Percentiles rank a stretch among this genome's conserved stretches.
phyloP scores from a whole-genome alignment of 2,113 vertebrate species.

The Actenoides hombroni region DNA sequence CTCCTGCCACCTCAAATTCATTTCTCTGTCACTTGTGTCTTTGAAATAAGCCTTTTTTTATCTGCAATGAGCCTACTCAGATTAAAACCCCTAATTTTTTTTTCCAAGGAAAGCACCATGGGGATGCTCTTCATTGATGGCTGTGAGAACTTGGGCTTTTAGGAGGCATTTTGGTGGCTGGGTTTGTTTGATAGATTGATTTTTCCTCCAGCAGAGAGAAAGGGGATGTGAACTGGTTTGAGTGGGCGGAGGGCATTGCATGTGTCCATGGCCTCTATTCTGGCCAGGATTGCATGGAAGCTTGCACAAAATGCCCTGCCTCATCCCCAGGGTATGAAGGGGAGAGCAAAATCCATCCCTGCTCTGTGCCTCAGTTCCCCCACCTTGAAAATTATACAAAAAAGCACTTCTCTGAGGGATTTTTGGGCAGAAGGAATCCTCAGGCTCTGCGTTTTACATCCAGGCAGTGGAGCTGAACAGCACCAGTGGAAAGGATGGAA shows the following conservation, averaged over 20 bases:
- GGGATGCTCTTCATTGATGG: neutral
- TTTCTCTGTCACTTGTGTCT: neutral
- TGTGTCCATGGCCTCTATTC: neutral
- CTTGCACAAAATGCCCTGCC: neutral
- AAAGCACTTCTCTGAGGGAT: rapidly evolving
- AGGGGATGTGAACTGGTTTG: neutral
- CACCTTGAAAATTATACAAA: rapidly evolving
- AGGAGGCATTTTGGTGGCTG: neutral
- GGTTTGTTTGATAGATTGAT: neutral
- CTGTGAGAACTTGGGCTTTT: neutral
- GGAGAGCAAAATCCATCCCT: neutral
- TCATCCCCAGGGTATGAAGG: neutral
- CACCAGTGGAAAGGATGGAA: neutral
- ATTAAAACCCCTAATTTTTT: neutral
- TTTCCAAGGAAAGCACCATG: neutral
- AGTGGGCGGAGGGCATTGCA: neutral
- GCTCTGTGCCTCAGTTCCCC: neutral
- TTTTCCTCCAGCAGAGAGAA: neutral
- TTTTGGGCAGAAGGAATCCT: neutral
- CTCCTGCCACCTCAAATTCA: neutral
- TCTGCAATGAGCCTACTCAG: rapidly evolving
- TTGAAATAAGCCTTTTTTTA: neutral
- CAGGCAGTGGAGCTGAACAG: neutral
- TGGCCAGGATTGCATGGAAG: neutral
- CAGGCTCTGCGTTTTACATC: neutral